Evolutionary conservation across 2,888 invertebrate genomes (phyloP).

Genomic region (Drepana falcataria): DNA sequence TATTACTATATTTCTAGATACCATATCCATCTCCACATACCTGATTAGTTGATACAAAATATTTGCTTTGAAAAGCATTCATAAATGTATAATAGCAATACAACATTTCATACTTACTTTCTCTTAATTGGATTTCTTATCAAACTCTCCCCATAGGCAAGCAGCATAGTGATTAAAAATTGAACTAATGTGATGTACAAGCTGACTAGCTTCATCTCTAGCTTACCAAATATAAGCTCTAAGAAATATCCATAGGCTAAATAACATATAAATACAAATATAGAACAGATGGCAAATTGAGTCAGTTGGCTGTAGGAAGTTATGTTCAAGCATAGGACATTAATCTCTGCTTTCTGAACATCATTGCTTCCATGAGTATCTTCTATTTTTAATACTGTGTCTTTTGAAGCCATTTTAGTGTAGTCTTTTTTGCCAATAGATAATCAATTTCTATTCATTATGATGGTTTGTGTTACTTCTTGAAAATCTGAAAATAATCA

Average conservation of each 20-base stretch:
- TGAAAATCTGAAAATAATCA: no score
- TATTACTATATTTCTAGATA: no score
- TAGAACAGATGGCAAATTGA: conserved; percentile 87
- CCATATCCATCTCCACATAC: no score
- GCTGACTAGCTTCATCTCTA: conserved; percentile 92
- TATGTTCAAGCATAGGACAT: conserved; percentile 86
- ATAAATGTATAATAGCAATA: conserved; percentile 1
- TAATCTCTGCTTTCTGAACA: conserved; percentile 64
- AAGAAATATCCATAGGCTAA: conserved; percentile 94
- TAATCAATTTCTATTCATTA: no score
- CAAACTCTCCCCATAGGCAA: conserved; percentile 87
- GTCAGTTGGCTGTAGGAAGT: conserved; percentile 80
- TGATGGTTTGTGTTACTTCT: no score
- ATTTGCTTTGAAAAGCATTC: background rate
- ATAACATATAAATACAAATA: conserved; percentile 92
- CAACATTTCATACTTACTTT: conserved; percentile 55
- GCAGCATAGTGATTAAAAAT: conserved; percentile 90
- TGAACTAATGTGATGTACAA: conserved; percentile 96
- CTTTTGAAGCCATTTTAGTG: conserved; percentile 41
- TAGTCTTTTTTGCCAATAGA: no score
- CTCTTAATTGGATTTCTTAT: conserved; percentile 80
- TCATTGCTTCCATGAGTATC: conserved; percentile 28
- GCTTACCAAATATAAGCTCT: conserved; percentile 94
- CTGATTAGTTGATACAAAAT: background rate
- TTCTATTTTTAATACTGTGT: conserved; percentile 56